Percentiles rank a stretch among this genome's conserved stretches.
Conservation (phyloP, 2,797 vertebrate genomes). For the Phrynocephalus vlangalii region DNA sequence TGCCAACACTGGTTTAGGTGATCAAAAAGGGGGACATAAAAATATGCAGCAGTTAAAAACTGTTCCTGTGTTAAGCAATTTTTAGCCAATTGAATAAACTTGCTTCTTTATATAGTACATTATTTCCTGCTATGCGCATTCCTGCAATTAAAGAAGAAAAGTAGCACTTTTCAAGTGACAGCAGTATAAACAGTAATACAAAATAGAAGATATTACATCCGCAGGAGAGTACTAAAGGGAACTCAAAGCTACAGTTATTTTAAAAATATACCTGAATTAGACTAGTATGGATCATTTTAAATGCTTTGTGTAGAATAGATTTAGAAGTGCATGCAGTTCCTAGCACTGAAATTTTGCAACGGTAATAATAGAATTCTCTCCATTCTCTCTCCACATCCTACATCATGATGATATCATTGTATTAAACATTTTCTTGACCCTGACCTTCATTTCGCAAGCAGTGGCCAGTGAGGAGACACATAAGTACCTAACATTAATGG, state of each 20-base stretch:
- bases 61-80: not conserved
- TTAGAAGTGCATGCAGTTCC: conserved; percentile 38
- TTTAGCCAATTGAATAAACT: conserved; percentile 16
- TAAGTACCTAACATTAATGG: not conserved
- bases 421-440: not conserved
- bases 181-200: conserved; percentile 2
- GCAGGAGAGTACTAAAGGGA: conserved; percentile 34
- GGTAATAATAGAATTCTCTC: not conserved
- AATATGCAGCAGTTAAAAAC: not conserved
- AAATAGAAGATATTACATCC: not conserved
- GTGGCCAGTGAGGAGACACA: not conserved
- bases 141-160: conserved; percentile 21
- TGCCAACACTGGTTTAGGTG: too few relatives aligned
- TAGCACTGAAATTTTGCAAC: not conserved
- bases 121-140: conserved; percentile 7
- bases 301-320: conserved; percentile 36
- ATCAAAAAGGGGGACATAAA: conserved; percentile 9
- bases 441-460: not conserved
- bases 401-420: not conserved
- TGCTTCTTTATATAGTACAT: not conserved
- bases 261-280: conserved; percentile 39
- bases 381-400: too few relatives aligned
- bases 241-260: conserved; percentile 31
- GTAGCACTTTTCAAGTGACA: conserved; percentile 22
- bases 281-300: conserved; percentile 10